Evolutionary conservation across 2,113 vertebrate genomes (phyloP), one percentile per base, ranked within the genome.

Genomic region (Thinocorus orbignyianus): DNA sequence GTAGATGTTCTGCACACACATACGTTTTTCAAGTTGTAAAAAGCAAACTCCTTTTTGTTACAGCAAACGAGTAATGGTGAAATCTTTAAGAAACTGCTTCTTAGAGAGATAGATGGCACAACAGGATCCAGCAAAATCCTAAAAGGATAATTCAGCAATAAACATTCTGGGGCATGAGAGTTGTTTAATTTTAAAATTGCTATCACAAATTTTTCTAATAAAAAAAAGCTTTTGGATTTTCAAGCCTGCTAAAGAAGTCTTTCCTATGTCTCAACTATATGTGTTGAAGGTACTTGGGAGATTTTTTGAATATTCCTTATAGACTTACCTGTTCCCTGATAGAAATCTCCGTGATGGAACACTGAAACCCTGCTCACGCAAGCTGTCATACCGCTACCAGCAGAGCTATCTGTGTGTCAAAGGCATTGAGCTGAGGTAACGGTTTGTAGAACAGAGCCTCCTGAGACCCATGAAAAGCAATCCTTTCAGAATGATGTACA

Each of bases 171-270:
- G 26, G 9, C 42, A 78, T 70, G 54, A 80, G 23, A 62, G 37
- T 35, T 93, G 60, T 71, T 94, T 90, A 84, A 83, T 81, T 94
- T 97, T 96, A 68, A 93, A 95, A 92, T 84, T 86, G 28, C 65
- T 81, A 37, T 52, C 48, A 23, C 55, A 91, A 89, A 7, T 57
- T 85, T 92, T 89, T 92, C 49, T 76, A 92, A 54, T 0, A 0
- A 71, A 70, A 61, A 52, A 80, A 55, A 61, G 12, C 31, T 82
- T 86, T 86, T 39, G 37, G 58, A 74, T 94, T 85, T 90, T 92
- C 83, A 83, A 49, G 44, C 4, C 17, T 30, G 10, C 57, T 93
- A 70, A 86, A 78, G 87, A 93, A 86, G 78, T 80, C 81, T 87
- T 88, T 73, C n/a, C 39, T 30, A 12, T 44, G 41, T 66, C 61